Conservation (phyloP, 1,140 invertebrate species). For the Ericerus pela region DNA sequence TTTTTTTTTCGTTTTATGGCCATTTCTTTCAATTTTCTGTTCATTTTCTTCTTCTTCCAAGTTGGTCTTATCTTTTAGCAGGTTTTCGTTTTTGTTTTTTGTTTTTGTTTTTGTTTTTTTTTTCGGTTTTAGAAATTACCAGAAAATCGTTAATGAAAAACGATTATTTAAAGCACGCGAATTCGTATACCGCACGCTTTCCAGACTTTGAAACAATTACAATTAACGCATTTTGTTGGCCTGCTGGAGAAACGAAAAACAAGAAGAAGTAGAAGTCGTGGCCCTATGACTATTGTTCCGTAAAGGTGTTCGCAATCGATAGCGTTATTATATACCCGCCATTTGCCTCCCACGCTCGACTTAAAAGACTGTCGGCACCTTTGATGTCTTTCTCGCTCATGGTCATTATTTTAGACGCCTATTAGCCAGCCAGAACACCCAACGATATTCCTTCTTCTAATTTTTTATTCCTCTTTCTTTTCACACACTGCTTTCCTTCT, state of each 20-base stretch:
- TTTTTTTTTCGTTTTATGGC: too few relatives aligned
- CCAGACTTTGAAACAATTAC: slow-evolving; percentile 6
- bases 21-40: too few relatives aligned
- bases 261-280: too few relatives aligned
- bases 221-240: background rate
- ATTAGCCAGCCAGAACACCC: slow-evolving; percentile 4
- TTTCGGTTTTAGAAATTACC: background rate
- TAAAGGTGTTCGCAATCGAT: slow-evolving; percentile 5
- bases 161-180: slow-evolving; percentile 2
- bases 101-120: too few relatives aligned
- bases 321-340: slow-evolving; percentile 5
- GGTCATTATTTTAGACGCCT: slow-evolving; percentile 12
- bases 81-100: too few relatives aligned
- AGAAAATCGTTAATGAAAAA: slow-evolving; percentile 2
- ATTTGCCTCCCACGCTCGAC: slow-evolving; percentile 4
- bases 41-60: too few relatives aligned
- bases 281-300: slow-evolving; percentile 5
- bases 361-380: slow-evolving; percentile 7
- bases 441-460: slow-evolving; percentile 3
- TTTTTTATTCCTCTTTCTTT: too few relatives aligned
- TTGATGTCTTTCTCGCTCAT: slow-evolving; percentile 9
- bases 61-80: too few relatives aligned
- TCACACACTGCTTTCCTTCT: too few relatives aligned
- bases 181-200: slow-evolving; percentile 6
- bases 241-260: background rate